Evolutionary conservation across 2,797 vertebrate genomes (phyloP), one percentile per base, ranked within the genome.

Genomic region (Rachycentron canadum): DNA sequence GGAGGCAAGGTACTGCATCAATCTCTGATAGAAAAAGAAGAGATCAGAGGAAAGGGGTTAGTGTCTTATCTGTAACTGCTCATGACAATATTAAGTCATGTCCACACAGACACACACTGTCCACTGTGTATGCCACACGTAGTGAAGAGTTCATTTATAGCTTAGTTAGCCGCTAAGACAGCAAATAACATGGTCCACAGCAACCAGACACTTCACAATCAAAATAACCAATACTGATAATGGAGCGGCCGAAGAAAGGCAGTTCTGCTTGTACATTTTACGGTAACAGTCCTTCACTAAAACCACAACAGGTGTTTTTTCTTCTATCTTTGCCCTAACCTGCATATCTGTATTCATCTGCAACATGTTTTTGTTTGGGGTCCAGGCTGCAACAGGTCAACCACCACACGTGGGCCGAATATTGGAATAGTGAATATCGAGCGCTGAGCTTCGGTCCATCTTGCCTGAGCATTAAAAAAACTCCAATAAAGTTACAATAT

Each of bases 1-100:
- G 91, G 97, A 99, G 90, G 98, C 97, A 84, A 99, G 95, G 92
- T 99, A 98, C 90, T 97, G 96, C 95, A 99, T 97, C 95, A 99
- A 97, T 94, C 97, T 96, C 98, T 99, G 94, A 86, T 50, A 71
- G 65, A 59, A 43, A 58, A 84, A 82, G 57, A 61, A 64, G 40
- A 77, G 55, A 77, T 76, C 13, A 86, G 67, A 84, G 38, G 60
- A 76, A 56, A 67, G 66, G 78, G 78, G 82, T 89, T 74, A 82
- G 82, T 68, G 49, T 76, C 32, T 82, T 69, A 78, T 84, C 69
- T 81, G 66, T 69, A 36, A 25, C 60, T 32, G 56, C 64, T 77
- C 2, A 67, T 69, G 83, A 78, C 55, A 69, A 66, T 34, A 58
- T 73, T 14, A 59, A 75, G 60, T 63, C 57, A 67, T 59, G 71